Evolutionary conservation across 2,888 invertebrate species (phyloP).

Genomic region (Belgica antarctica): DNA sequence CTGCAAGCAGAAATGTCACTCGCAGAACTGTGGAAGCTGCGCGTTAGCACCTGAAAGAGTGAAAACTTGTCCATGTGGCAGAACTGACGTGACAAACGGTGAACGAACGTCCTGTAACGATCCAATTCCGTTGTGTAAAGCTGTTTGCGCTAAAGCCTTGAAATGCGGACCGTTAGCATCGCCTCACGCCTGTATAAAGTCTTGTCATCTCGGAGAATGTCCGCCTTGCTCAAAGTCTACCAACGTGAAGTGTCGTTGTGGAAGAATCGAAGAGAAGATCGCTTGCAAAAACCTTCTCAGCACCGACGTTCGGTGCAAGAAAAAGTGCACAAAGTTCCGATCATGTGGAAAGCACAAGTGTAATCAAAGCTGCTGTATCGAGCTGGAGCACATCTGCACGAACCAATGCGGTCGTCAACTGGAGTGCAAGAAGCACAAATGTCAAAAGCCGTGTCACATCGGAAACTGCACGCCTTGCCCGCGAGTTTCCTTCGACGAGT

Average conservation of each 20-base stretch:
- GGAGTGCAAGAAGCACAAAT: constrained; percentile 84
- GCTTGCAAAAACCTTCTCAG: constrained; percentile 71
- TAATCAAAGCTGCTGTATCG: constrained; percentile 83
- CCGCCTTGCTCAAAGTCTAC: constrained; percentile 75
- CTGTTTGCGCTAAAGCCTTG: constrained; percentile 64
- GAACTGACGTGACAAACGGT: constrained; percentile 56
- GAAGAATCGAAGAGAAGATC: constrained; percentile 77
- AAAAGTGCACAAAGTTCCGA: constrained; percentile 84
- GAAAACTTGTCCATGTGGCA: constrained; percentile 74
- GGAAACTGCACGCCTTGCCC: constrained; percentile 79
- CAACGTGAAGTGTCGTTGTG: constrained; percentile 78
- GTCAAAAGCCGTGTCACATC: constrained; percentile 84
- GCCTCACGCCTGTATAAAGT: constrained; percentile 64
- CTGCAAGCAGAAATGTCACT: constrained; percentile 68
- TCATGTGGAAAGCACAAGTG: constrained; percentile 89
- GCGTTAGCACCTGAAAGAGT: constrained; percentile 61
- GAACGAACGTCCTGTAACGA: constrained; percentile 72
- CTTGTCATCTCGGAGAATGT: constrained; percentile 70
- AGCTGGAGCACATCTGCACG: constrained; percentile 81
- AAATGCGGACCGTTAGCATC: constrained; percentile 68
- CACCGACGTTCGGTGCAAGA: constrained; percentile 78
- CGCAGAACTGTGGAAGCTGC: constrained; percentile 66
- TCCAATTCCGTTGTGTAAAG: constrained; percentile 77
- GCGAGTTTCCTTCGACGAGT: constrained; percentile 79
- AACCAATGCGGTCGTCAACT: constrained; percentile 77